Evolutionary conservation across 2,797 vertebrate species (phyloP), one percentile per base, ranked within the genome.

Genomic region (Heliangelus exortis): DNA sequence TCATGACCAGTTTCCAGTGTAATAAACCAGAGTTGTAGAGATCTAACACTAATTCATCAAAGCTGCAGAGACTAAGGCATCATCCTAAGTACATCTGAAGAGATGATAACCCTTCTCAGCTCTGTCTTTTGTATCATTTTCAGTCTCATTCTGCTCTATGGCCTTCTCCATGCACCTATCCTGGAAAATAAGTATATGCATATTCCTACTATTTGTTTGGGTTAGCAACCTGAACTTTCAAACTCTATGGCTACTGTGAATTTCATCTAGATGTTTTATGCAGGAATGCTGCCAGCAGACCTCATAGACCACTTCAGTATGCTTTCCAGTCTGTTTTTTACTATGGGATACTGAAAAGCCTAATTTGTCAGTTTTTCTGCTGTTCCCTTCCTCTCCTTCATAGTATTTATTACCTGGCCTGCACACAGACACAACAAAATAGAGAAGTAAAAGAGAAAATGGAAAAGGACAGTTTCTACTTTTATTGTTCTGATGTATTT

Each of bases 261-360:
- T 74, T 69, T 43, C 28, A 1, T 69, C 4, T 16, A 12, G 16
- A 12, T 63, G 12, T 12, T 72, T 72, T 25, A 9, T 10, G 23
- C 55, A 33, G 36, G 11, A 83, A 12, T 0, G 1, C 41, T 0
- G 1, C 0, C 5, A 28, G 28, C 45, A 77, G 33, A 41, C 47
- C 84, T 77, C 54, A 53, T 23, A 74, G 53, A 31, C 34, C 21
- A 15, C 7, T 48, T 77, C 59, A 66, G 12, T 17, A 21, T 15
- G 16, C 6, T 12, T 67, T 74, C 22, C 41, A 15, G 15, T 36
- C 65, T 45, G 9, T 0, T 39, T 66, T 84, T 84, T 43, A 34
- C 12, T 28, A 5, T 12, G 10, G 22, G 8, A 2, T 50, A 54
- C 41, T 13, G 33, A 63, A 67, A 51, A 71, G 7, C 3, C 4